Conservation (phyloP, 2,113 vertebrate species). For the Colossoma macropomum region DNA sequence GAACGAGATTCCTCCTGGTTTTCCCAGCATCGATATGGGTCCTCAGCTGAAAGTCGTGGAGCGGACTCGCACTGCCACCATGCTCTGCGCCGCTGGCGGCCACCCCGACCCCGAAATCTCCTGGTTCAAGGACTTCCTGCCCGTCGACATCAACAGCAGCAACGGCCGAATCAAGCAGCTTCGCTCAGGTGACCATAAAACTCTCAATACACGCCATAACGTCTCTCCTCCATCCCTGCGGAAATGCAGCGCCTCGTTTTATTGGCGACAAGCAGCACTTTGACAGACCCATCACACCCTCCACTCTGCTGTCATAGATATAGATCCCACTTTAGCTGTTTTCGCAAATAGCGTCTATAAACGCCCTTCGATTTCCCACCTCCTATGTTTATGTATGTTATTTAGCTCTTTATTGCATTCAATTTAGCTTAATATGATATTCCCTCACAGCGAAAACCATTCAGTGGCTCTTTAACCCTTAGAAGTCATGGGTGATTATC, state of each 20-base stretch:
- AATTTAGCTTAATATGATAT: slow-evolving; percentile 2
- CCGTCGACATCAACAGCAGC: slow-evolving; percentile 91
- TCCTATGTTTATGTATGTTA: neutral
- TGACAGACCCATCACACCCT: neutral
- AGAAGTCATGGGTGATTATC: neutral
- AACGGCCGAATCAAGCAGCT: slow-evolving; percentile 96
- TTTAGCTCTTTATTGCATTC: neutral
- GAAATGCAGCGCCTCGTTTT: neutral
- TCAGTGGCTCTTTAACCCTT: neutral
- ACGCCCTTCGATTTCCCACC: neutral
- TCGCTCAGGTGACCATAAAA: slow-evolving; percentile 86
- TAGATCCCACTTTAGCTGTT: neutral
- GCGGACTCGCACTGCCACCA: slow-evolving; percentile 92
- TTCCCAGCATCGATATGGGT: slow-evolving; percentile 97
- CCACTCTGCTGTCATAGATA: neutral
- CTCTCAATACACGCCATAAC: neutral
- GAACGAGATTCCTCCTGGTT: slow-evolving; percentile 91
- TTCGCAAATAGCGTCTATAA: neutral
- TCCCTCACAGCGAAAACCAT: neutral
- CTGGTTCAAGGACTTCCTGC: slow-evolving; percentile 98
- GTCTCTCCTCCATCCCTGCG: neutral
- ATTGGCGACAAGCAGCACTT: neutral
- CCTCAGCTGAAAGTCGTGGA: slow-evolving; percentile 98
- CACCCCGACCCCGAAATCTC: slow-evolving; percentile 97
- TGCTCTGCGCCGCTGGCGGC: slow-evolving; percentile 96